Base-by-base conservation (phyloP, 2,888 invertebrate species). In the Tubulanus polymorphus region DNA sequence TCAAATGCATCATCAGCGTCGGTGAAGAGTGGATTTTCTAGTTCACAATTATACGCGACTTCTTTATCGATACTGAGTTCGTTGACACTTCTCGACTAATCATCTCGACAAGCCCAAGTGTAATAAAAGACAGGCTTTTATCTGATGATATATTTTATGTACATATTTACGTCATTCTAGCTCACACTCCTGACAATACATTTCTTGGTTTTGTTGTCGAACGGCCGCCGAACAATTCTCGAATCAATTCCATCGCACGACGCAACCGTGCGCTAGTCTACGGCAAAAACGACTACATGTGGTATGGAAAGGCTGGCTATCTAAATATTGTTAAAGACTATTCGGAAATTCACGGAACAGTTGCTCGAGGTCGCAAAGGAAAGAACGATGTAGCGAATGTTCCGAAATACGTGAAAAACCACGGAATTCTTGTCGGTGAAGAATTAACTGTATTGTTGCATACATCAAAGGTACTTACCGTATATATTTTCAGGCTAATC, bases 181-280 rank as follows among this genome's bases (percentile, higher is more conserved):
- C 81, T 20, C 81, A 81, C 61, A 77, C 80, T 2, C 76, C 79
- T 15, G 81, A 81, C 64, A 81, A 81, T 65, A 79, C 80, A 0
- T 81, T 81, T 62, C 75, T 81, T 70, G 81, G 81, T 6, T 81
- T 80, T 66, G 79, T 80, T 3, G 79, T 81, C 6, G 79, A 79
- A 54, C 66, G 70, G 30, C 61, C 70, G n/a, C 18, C 10, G n/a
- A 70, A 71, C 55, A 65, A 67, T 50, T 51, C 62, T 0, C 54
- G 58, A n/a, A 59, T 57, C 2, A 62, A 68, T 41, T 49, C 60
- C 3, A 63, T 69, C 3, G 47, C 59, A 26, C 63, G 70, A 45
- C 64, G 64, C 41, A 63, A 76, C 48, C 68, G 70, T 51, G 78
- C 77, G 2, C 66, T 81, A 6, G 77, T 81, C 5, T 81, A 81